phyloP scores from a whole-genome alignment of 2,888 invertebrate genomes.

The Dasypogon diadema region DNA sequence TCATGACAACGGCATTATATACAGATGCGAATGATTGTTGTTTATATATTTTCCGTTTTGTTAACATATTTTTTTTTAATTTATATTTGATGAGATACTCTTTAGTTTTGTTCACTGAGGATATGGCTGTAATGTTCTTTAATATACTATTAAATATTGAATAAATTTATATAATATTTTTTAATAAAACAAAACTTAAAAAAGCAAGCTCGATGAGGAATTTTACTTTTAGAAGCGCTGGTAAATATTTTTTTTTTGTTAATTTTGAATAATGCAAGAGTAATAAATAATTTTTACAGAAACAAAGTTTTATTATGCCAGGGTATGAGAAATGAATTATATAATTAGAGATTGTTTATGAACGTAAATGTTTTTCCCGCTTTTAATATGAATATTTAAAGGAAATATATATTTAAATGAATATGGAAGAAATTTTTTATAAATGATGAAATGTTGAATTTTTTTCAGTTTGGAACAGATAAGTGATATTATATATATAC shows the following conservation, averaged over 20 bases:
- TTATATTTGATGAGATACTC: constrained; percentile 14
- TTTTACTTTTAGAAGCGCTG: constrained; percentile 47
- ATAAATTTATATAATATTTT: constrained; percentile 39
- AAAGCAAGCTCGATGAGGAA: constrained; percentile 46
- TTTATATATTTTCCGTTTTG: constrained; percentile 22
- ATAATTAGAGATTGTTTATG: constrained; percentile 46
- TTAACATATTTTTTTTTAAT: constrained; percentile 15
- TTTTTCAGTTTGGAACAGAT: constrained; percentile 56
- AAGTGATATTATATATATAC: constrained; percentile 50
- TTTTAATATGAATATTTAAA: constrained; percentile 49
- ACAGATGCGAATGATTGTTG: constrained; percentile 50
- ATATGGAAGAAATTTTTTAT: background rate
- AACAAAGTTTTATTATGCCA: constrained; percentile 41
- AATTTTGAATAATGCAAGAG: constrained; percentile 36
- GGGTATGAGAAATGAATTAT: constrained; percentile 36
- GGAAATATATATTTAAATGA: constrained; percentile 25
- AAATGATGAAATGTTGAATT: constrained; percentile 49
- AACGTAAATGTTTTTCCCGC: constrained; percentile 49
- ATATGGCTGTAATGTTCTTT: constrained; percentile 51
- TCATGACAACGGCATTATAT: constrained; percentile 34
- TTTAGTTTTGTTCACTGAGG: constrained; percentile 33
- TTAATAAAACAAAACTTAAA: constrained; percentile 37
- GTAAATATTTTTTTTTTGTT: constrained; percentile 28
- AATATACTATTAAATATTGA: constrained; percentile 25
- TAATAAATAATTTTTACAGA: constrained; percentile 39